Conservation (phyloP, 2,888 invertebrate genomes). For the Neoaliturus tenellus region DNA sequence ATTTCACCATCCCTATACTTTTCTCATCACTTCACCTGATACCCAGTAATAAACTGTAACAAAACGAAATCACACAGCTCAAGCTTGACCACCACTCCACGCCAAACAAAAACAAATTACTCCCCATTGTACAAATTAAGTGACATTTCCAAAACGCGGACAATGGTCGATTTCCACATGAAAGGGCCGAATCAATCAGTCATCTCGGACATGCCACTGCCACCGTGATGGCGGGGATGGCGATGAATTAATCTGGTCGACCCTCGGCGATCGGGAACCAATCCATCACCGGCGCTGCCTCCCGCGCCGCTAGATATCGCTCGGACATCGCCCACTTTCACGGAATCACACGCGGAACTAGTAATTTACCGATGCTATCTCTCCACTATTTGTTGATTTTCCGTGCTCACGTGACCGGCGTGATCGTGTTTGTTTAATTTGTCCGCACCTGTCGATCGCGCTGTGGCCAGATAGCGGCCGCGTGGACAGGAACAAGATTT, state of each 20-base stretch:
- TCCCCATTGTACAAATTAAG: neutral
- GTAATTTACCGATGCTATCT: conserved; percentile 9
- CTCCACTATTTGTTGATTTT: neutral
- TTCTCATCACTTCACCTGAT: too few relatives aligned
- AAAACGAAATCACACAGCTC: too few relatives aligned
- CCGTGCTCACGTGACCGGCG: neutral
- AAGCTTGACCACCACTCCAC: too few relatives aligned
- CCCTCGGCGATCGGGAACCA: neutral
- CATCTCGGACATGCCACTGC: conserved; percentile 3
- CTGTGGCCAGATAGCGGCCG: neutral
- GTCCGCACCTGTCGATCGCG: neutral
- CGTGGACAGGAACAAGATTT: neutral
- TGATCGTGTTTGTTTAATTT: neutral
- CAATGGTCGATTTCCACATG: conserved; percentile 24
- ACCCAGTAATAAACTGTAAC: too few relatives aligned
- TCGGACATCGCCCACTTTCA: too few relatives aligned
- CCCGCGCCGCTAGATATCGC: neutral
- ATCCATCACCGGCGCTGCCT: neutral
- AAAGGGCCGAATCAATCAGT: conserved; percentile 11
- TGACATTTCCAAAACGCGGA: neutral
- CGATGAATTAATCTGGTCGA: neutral
- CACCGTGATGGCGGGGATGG: neutral
- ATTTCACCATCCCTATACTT: too few relatives aligned
- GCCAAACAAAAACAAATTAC: too few relatives aligned
- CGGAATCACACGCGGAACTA: neutral